Evolutionary conservation across 2,888 invertebrate species (phyloP).

Genomic region (Strigamia maritima): DNA sequence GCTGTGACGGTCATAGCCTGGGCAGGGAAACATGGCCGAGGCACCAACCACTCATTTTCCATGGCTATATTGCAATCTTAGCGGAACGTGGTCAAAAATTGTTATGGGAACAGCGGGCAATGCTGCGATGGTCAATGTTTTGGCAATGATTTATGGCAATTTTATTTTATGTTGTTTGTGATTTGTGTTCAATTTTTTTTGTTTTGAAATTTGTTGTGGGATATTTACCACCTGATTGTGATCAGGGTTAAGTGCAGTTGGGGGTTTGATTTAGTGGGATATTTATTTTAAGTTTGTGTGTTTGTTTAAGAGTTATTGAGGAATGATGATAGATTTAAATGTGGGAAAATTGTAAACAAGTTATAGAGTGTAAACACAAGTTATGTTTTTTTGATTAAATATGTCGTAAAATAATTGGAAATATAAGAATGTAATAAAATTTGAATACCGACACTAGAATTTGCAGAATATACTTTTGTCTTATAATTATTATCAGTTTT

Average conservation of each 20-base stretch:
- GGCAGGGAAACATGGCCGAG: slow-evolving; percentile 13
- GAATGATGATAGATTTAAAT: not conserved
- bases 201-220: not conserved
- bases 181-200: not conserved
- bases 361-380: too few species aligned
- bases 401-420: too few species aligned
- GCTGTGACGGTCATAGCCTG: slow-evolving; percentile 20
- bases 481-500: too few species aligned
- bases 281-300: not conserved
- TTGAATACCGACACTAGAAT: too few species aligned
- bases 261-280: not conserved
- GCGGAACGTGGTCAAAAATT: not conserved
- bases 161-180: not conserved
- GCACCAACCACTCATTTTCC: not conserved
- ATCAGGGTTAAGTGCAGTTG: not conserved
- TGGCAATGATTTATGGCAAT: not conserved
- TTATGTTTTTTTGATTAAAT: too few species aligned
- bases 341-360: too few species aligned
- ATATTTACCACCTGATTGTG: not conserved
- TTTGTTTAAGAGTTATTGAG: not conserved
- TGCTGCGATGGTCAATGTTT: not conserved
- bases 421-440: too few species aligned
- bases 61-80: not conserved
- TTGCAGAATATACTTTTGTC: too few species aligned
- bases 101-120: not conserved